These are phyloP conservation scores for Pomacea canaliculata DNA, from an alignment of 2,888 invertebrate genomes.

Conservation along the genomic window DNA sequence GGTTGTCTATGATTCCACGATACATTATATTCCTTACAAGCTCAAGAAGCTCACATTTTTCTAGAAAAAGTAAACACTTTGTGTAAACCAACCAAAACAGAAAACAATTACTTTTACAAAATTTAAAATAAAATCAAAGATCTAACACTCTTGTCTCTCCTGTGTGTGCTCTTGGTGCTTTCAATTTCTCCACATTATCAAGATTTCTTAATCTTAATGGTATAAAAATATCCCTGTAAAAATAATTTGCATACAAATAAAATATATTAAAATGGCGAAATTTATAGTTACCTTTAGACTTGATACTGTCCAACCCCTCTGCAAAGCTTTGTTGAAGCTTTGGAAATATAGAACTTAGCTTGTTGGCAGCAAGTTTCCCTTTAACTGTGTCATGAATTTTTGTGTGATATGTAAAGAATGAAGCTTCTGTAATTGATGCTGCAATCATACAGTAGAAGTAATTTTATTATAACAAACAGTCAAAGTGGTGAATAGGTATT, in stretches of 20 bases:
- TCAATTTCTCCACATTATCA: too few relatives aligned
- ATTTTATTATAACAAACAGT: background rate
- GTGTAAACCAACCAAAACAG: background rate
- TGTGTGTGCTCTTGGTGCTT: too few relatives aligned
- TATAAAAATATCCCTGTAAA: too few relatives aligned
- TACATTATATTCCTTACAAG: constrained; percentile 56
- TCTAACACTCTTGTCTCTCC: too few relatives aligned
- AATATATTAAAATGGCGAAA: too few relatives aligned
- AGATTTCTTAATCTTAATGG: too few relatives aligned
- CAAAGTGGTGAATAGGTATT: too few relatives aligned
- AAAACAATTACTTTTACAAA: background rate
- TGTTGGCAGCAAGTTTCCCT: constrained; percentile 51
- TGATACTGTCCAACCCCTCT: constrained; percentile 38
- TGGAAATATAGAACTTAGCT: constrained; percentile 42
- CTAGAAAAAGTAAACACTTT: constrained; percentile 37
- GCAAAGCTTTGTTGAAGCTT: constrained; percentile 48
- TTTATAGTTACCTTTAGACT: constrained; percentile 31
- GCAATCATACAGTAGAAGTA: constrained; percentile 27
- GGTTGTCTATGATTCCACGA: constrained; percentile 52
- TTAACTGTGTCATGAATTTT: constrained; percentile 62
- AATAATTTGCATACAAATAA: too few relatives aligned
- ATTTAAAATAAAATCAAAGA: background rate
- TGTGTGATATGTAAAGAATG: constrained; percentile 59
- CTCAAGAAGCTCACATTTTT: constrained; percentile 42
- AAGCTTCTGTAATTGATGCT: constrained; percentile 52